Conservation (phyloP, 2,888 invertebrate species). For the Perizoma affinitatum region DNA sequence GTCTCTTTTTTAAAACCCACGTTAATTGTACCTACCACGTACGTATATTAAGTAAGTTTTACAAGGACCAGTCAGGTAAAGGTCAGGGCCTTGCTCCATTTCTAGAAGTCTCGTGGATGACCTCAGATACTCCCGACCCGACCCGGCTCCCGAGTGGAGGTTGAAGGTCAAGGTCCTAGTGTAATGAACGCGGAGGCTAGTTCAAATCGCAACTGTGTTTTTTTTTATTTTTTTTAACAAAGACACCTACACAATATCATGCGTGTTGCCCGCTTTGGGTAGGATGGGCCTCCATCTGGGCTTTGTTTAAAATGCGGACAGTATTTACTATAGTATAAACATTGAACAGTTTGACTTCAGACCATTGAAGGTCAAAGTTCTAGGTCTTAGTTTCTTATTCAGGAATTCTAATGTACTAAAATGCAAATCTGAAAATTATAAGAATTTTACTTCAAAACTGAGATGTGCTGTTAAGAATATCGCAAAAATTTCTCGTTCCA, state of each 20-base stretch:
- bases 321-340: too few species aligned
- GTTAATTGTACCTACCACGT: slow-evolving; percentile 1
- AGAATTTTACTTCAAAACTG: too few species aligned
- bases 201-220: too few species aligned
- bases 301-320: too few species aligned
- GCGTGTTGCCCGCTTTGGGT: not conserved
- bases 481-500: too few species aligned
- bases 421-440: too few species aligned
- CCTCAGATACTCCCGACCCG: slow-evolving; percentile 33
- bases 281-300: not conserved
- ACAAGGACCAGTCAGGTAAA: slow-evolving; percentile 43
- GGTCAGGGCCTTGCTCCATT: slow-evolving; percentile 45
- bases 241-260: not conserved
- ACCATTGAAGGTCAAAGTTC: too few species aligned
- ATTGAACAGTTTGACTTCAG: too few species aligned
- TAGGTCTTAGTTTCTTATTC: too few species aligned
- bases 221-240: not conserved
- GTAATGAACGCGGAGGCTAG: slow-evolving; percentile 13
- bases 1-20: slow-evolving; percentile 10
- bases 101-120: slow-evolving; percentile 31
- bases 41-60: slow-evolving; percentile 5
- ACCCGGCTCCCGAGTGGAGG: slow-evolving; percentile 34
- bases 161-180: slow-evolving; percentile 34
- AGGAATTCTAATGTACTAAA: too few species aligned
- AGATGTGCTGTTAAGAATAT: too few species aligned